Conservation (phyloP, 1,140 invertebrate species). For the Trichonephila clavata region DNA sequence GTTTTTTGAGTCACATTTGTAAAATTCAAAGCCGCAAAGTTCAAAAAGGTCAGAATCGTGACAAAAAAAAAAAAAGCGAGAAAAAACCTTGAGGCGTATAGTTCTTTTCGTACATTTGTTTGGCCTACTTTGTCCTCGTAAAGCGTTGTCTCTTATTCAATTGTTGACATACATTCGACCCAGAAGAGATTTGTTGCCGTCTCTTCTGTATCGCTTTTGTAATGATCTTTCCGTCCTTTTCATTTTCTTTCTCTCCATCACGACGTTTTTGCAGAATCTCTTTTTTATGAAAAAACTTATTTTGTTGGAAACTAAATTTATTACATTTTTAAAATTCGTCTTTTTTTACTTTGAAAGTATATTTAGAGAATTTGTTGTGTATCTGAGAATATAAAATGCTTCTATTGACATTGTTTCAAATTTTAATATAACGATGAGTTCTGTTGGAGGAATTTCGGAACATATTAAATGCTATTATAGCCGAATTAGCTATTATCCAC, state of each 20-base stretch:
- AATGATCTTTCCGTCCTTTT: conserved; percentile 22
- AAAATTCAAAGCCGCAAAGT: conserved; percentile 2
- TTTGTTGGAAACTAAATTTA: background rate
- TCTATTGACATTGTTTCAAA: too few relatives aligned
- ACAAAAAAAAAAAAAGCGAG: conserved; percentile 5
- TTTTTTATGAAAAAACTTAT: background rate
- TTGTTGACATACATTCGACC: conserved; percentile 52
- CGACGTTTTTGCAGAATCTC: background rate
- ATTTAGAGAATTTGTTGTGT: background rate
- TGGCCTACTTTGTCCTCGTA: conserved; percentile 41
- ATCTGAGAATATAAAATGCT: background rate
- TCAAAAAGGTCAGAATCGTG: conserved; percentile 32
- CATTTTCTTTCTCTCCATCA: background rate
- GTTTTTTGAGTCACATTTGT: conserved; percentile 1
- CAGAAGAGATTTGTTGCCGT: background rate
- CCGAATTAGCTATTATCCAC: too few relatives aligned
- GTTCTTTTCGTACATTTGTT: conserved; percentile 45
- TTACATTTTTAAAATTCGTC: background rate
- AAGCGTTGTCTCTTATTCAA: conserved; percentile 33
- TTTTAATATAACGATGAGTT: background rate
- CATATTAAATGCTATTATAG: background rate
- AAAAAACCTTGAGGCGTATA: conserved; percentile 26
- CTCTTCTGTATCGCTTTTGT: conserved; percentile 19
- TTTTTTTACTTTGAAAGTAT: background rate
- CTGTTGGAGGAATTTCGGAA: background rate